Percentiles rank a stretch among this genome's conserved stretches.
These are phyloP conservation scores for Matsumurasca onukii DNA, from an alignment of 1,140 invertebrate species.

Conservation along the genomic window DNA sequence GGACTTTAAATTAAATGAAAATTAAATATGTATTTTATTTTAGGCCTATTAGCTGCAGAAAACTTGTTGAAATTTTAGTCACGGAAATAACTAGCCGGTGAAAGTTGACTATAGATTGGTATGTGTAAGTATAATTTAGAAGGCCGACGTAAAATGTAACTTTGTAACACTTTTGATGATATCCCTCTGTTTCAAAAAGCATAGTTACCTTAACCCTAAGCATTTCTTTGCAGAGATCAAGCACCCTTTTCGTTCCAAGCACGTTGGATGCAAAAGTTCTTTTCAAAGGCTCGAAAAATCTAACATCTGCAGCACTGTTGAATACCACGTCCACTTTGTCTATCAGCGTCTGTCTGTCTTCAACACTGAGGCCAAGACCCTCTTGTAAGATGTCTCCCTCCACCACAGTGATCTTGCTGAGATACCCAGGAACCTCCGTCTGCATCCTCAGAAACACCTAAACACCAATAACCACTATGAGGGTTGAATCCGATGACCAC, in stretches of 20 bases:
- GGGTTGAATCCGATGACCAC: no score
- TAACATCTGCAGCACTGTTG: slow-evolving; percentile 76
- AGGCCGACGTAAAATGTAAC: no score
- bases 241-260: slow-evolving; percentile 68
- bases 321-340: slow-evolving; percentile 38
- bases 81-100: no score
- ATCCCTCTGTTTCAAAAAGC: no score
- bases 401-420: neutral
- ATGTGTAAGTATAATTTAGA: no score
- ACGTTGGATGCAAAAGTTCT: slow-evolving; percentile 74
- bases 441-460: neutral
- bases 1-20: no score
- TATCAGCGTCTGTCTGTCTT: slow-evolving; percentile 48
- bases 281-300: slow-evolving; percentile 73
- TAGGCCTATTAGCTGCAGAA: no score
- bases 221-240: slow-evolving; percentile 73
- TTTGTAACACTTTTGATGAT: no score
- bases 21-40: no score
- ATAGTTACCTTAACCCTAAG: slow-evolving; percentile 65
- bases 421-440: neutral
- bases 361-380: slow-evolving; percentile 52
- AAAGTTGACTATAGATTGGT: no score
- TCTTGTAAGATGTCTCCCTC: slow-evolving; percentile 55
- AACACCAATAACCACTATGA: no score
- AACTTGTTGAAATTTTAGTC: no score